Percentiles rank a stretch among this genome's conserved stretches.
Conservation (phyloP, 2,888 invertebrate genomes). For the Pycnomerus fuliginosus region DNA sequence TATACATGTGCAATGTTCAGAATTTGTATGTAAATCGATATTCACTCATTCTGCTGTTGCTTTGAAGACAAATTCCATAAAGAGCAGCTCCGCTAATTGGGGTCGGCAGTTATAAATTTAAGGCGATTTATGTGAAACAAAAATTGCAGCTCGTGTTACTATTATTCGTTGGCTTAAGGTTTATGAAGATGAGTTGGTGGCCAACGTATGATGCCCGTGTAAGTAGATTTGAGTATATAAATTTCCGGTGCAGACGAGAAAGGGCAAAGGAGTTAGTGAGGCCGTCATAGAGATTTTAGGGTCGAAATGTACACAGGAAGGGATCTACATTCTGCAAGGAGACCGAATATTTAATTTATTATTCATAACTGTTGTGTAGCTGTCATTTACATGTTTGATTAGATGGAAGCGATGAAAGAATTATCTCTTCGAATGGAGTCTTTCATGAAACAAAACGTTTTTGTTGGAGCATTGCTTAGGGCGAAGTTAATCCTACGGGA, state of each 20-base stretch:
- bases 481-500: constrained; percentile 28
- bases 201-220: too few relatives aligned
- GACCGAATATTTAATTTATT: constrained; percentile 20
- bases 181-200: too few relatives aligned
- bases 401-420: constrained; percentile 6
- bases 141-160: too few relatives aligned
- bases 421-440: constrained; percentile 2
- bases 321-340: constrained; percentile 8
- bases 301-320: constrained; percentile 22
- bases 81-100: too few relatives aligned
- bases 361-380: constrained; percentile 20
- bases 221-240: constrained; percentile 19
- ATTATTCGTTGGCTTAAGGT: too few relatives aligned
- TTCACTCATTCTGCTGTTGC: too few relatives aligned
- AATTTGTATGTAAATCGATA: too few relatives aligned
- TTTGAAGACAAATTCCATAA: too few relatives aligned
- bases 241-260: constrained; percentile 12
- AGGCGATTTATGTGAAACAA: too few relatives aligned
- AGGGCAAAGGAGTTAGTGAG: constrained; percentile 15
- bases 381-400: constrained; percentile 18
- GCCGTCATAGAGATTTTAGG: constrained; percentile 21
- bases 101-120: too few relatives aligned
- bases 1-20: too few relatives aligned
- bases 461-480: constrained; percentile 15
- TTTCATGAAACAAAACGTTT: constrained; percentile 7